Conservation (phyloP, 2,113 vertebrate species). For the Chaenogobius annularis region DNA sequence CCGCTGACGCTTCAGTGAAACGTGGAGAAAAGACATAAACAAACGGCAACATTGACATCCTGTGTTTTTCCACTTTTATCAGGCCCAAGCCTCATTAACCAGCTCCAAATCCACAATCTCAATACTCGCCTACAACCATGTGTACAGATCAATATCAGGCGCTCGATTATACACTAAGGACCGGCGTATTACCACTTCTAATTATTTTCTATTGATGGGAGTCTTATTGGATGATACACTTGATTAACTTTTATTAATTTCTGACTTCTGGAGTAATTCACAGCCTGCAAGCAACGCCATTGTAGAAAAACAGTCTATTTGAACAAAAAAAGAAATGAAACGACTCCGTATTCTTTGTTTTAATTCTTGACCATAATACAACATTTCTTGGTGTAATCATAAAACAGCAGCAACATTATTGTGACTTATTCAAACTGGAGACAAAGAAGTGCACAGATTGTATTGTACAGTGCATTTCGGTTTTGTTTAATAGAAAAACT, state of each 20-base stretch:
- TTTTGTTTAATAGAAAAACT: too few species aligned
- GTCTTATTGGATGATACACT: slow-evolving; percentile 38
- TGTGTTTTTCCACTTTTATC: not conserved
- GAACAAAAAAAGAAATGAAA: not conserved
- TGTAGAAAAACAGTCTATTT: not conserved
- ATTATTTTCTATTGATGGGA: slow-evolving; percentile 51
- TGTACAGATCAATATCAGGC: slow-evolving; percentile 55
- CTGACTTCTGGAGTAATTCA: slow-evolving; percentile 26
- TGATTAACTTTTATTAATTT: slow-evolving; percentile 55
- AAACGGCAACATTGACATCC: slow-evolving; percentile 21
- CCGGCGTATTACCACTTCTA: slow-evolving; percentile 48
- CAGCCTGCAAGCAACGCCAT: not conserved
- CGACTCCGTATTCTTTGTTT: not conserved
- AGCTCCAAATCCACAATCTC: slow-evolving; percentile 32
- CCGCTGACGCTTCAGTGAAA: not conserved
- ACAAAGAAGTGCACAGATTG: not conserved
- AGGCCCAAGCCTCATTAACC: slow-evolving; percentile 37
- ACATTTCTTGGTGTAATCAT: not conserved
- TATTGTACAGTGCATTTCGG: too few species aligned
- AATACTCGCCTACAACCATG: slow-evolving; percentile 22
- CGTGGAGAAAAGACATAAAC: not conserved
- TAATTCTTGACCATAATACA: not conserved
- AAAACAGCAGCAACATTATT: too few species aligned
- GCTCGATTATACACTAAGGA: slow-evolving; percentile 47
- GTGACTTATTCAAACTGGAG: not conserved